phyloP scores from a whole-genome alignment of 2,888 invertebrate species.

The Caradrina clavipalpis region DNA sequence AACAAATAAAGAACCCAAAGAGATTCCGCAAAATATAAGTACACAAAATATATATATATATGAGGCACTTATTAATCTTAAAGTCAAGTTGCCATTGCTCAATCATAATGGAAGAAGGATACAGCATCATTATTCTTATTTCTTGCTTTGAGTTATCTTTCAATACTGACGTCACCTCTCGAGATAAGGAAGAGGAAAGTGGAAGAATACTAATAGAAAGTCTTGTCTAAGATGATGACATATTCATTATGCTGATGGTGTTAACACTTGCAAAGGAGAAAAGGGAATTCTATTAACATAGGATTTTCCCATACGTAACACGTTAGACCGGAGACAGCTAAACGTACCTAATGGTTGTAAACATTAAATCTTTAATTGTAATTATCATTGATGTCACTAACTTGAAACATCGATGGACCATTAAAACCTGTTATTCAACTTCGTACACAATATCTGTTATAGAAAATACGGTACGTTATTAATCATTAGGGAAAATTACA shows the following conservation, averaged over 20 bases:
- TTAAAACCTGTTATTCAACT: slow-evolving; percentile 15
- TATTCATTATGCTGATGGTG: slow-evolving; percentile 41
- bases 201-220: slow-evolving; percentile 20
- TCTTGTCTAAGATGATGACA: slow-evolving; percentile 29
- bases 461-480: not conserved
- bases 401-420: not conserved
- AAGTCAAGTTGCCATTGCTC: not conserved
- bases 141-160: not conserved
- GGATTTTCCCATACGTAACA: slow-evolving; percentile 45
- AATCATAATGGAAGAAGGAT: not conserved
- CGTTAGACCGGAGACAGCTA: not conserved
- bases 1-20: too few relatives aligned
- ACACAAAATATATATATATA: not conserved
- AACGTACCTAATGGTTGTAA: not conserved
- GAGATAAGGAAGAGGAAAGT: slow-evolving; percentile 35
- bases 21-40: not conserved
- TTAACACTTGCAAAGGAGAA: slow-evolving; percentile 54
- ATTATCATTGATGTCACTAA: not conserved
- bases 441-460: not conserved
- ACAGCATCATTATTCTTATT: not conserved
- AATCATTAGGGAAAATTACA: not conserved
- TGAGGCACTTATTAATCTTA: not conserved
- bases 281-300: slow-evolving; percentile 50
- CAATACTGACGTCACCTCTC: slow-evolving; percentile 6
- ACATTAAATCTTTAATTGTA: slow-evolving; percentile 21